Conservation (phyloP, 2,113 vertebrate species). For the Campylomormyrus numenius region DNA sequence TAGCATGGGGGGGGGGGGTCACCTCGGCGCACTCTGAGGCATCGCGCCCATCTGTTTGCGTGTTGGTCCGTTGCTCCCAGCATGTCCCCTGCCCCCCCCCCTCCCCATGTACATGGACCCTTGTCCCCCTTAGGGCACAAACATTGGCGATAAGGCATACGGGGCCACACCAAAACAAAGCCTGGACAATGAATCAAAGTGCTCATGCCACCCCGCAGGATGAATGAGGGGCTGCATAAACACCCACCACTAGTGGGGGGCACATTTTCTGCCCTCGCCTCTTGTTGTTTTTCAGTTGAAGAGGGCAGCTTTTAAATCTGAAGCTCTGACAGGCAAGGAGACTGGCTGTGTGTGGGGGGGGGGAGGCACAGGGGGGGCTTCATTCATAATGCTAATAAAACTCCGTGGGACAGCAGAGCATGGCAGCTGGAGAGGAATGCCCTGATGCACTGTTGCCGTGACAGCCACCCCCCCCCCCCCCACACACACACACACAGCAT, state of each 20-base stretch:
- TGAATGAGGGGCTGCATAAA: not conserved
- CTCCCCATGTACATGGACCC: not conserved
- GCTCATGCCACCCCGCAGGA: not conserved
- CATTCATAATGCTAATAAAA: slow-evolving; percentile 74
- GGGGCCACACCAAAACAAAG: not conserved
- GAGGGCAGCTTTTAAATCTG: slow-evolving; percentile 64
- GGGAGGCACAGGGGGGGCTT: slow-evolving; percentile 52
- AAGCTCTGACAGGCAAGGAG: slow-evolving; percentile 62
- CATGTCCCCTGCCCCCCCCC: not conserved
- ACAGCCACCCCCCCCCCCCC: slow-evolving; percentile 45
- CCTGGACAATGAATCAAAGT: not conserved
- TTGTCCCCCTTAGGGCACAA: not conserved
- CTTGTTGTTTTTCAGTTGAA: slow-evolving; percentile 64
- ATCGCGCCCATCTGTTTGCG: slow-evolving; percentile 24
- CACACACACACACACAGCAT: slow-evolving; percentile 20
- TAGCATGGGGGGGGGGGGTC: not conserved
- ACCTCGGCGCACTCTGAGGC: slow-evolving; percentile 13
- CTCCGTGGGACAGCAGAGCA: slow-evolving; percentile 59
- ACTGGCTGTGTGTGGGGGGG: slow-evolving; percentile 40
- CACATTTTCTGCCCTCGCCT: not conserved
- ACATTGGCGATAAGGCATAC: not conserved
- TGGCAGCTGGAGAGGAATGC: slow-evolving; percentile 53
- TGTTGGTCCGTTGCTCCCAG: not conserved
- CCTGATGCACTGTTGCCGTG: slow-evolving; percentile 59
- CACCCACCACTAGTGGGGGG: not conserved